phyloP scores from a whole-genome alignment of 2,888 invertebrate genomes.

The Drosophila merina region DNA sequence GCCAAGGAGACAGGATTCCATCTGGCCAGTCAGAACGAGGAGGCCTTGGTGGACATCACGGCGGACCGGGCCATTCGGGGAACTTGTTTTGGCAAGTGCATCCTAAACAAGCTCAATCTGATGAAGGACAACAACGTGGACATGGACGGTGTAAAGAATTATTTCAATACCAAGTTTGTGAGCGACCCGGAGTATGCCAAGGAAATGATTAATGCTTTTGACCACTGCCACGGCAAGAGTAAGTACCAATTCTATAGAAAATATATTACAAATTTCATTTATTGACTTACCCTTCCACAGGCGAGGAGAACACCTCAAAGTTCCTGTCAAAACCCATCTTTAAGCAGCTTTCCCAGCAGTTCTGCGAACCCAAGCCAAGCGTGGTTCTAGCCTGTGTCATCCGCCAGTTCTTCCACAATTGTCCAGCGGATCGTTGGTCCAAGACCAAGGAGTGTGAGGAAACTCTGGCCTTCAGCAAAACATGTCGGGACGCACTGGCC shows the following conservation, averaged over 20 bases:
- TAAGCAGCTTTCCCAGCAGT: constrained; percentile 36
- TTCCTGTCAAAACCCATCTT: constrained; percentile 65
- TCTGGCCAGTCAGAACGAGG: constrained; percentile 55
- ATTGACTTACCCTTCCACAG: constrained; percentile 35
- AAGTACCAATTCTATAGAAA: not conserved
- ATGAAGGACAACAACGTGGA: constrained; percentile 59
- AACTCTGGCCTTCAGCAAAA: constrained; percentile 58
- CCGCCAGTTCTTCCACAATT: constrained; percentile 74
- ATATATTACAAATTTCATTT: not conserved
- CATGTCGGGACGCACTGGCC: constrained; percentile 56
- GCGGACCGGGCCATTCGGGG: constrained; percentile 61
- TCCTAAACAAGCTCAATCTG: constrained; percentile 58
- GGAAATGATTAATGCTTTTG: constrained; percentile 76
- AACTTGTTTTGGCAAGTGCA: constrained; percentile 71
- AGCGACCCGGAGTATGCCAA: constrained; percentile 68
- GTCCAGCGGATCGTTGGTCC: constrained; percentile 72
- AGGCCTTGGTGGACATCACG: constrained; percentile 71
- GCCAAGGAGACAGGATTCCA: constrained; percentile 67
- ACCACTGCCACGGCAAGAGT: constrained; percentile 74
- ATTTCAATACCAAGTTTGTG: constrained; percentile 40
- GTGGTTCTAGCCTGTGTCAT: constrained; percentile 71
- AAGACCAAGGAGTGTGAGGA: constrained; percentile 64
- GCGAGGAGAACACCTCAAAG: constrained; percentile 58
- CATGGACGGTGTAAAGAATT: constrained; percentile 59
- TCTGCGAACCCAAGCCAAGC: constrained; percentile 67